phyloP scores from a whole-genome alignment of 2,113 vertebrate genomes.

The Brienomyrus brachyistius region DNA sequence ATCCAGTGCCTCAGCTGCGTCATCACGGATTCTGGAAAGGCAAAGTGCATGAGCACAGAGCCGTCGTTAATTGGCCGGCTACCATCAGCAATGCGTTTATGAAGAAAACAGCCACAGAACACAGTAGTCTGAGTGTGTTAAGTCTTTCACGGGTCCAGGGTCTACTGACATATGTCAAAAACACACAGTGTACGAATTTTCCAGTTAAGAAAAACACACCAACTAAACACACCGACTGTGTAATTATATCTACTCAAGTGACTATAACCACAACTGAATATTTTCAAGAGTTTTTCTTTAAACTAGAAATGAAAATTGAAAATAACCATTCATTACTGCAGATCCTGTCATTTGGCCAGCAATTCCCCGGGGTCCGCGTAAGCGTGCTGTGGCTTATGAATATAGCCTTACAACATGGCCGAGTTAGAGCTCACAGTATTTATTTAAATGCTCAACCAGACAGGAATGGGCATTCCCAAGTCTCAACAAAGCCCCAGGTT shows the following conservation, averaged over 20 bases:
- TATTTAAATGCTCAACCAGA: neutral
- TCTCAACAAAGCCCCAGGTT: neutral
- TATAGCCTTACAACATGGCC: neutral
- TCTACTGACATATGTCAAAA: neutral
- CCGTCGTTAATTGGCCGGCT: neutral
- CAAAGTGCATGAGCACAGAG: neutral
- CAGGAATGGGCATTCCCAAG: neutral
- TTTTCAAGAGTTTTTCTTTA: neutral
- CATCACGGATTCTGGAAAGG: neutral
- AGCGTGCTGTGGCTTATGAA: neutral
- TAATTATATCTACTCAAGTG: neutral
- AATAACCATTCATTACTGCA: conserved; percentile 6
- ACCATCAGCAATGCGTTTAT: neutral
- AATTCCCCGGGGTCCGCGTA: neutral
- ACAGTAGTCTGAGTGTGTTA: neutral
- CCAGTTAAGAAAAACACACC: neutral
- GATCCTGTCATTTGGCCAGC: neutral
- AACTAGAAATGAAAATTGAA: neutral
- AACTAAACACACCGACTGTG: neutral
- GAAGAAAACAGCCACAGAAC: neutral
- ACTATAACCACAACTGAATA: neutral
- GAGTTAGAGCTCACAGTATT: neutral
- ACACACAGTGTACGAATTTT: neutral
- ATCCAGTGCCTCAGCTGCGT: neutral
- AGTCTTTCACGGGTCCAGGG: neutral